A percentile compares a stretch with the other conserved stretches of the same genome.
phyloP scores from a whole-genome alignment of 1,140 invertebrate genomes.

The Habropoda laboriosa region DNA sequence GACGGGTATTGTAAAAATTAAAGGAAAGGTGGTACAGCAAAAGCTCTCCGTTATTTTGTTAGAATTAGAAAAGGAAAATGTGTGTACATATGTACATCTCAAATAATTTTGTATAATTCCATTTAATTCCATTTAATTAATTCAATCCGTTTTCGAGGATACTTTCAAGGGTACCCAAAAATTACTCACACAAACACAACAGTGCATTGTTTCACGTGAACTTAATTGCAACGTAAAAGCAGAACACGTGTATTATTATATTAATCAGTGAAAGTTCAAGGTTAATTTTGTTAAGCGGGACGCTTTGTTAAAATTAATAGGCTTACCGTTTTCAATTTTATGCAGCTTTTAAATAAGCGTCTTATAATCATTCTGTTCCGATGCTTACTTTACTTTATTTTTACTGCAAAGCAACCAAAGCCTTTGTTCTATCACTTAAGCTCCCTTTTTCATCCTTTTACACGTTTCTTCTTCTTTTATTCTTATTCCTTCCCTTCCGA shows the following conservation, averaged over 20 bases:
- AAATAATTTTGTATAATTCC: too few species aligned
- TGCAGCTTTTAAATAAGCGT: not conserved
- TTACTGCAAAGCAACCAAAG: not conserved
- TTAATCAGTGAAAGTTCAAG: not conserved
- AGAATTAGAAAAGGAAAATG: too few species aligned
- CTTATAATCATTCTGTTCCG: constrained; percentile 3
- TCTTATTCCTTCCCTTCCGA: not conserved
- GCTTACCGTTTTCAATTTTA: not conserved
- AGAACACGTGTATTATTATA: too few species aligned
- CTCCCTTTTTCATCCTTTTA: not conserved
- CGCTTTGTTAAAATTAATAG: not conserved
- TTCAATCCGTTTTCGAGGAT: too few species aligned
- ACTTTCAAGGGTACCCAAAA: too few species aligned
- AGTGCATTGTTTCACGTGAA: not conserved
- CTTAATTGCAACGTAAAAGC: too few species aligned
- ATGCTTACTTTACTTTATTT: not conserved
- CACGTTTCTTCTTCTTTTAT: not conserved
- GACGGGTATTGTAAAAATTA: too few species aligned
- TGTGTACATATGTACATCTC: too few species aligned
- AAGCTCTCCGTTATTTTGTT: too few species aligned
- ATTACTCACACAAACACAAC: too few species aligned
- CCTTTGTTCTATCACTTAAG: not conserved
- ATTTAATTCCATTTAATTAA: too few species aligned
- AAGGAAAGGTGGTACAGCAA: too few species aligned
- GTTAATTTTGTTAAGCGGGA: not conserved